Percentiles rank a stretch among this genome's conserved stretches.
phyloP scores from a whole-genome alignment of 1,140 invertebrate genomes.

The Leptinotarsa defecta region DNA sequence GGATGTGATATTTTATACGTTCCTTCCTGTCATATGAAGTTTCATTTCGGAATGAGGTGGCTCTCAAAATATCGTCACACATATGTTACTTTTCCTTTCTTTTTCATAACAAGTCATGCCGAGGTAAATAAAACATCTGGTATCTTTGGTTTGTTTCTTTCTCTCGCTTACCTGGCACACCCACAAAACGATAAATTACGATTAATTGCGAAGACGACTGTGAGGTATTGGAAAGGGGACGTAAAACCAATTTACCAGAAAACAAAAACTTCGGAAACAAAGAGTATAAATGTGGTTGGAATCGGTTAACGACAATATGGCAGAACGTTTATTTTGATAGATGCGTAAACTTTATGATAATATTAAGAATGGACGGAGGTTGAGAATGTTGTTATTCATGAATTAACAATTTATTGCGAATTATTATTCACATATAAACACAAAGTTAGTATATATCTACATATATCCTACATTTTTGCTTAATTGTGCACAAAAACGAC shows the following conservation, averaged over 20 bases:
- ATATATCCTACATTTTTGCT: too few species aligned
- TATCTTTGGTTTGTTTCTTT: background rate
- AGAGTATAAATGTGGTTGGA: slow-evolving; percentile 5
- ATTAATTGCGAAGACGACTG: background rate
- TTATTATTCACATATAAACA: too few species aligned
- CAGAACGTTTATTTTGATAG: background rate
- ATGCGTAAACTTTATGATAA: background rate
- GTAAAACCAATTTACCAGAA: background rate
- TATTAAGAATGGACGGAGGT: background rate
- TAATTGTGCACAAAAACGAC: too few species aligned
- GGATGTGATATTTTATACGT: slow-evolving; percentile 6
- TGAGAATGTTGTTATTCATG: too few species aligned
- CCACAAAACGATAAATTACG: background rate
- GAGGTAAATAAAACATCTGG: slow-evolving; percentile 8
- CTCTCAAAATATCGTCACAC: slow-evolving; percentile 5
- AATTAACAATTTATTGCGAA: too few species aligned
- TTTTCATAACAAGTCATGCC: slow-evolving; percentile 6
- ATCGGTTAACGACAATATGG: background rate
- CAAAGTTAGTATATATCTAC: too few species aligned
- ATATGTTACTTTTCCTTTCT: background rate
- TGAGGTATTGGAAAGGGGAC: slow-evolving; percentile 3
- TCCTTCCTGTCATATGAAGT: slow-evolving; percentile 1
- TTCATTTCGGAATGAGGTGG: slow-evolving; percentile 5
- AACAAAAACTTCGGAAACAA: background rate
- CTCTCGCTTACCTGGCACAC: slow-evolving; percentile 2